A percentile compares a stretch with the other conserved stretches of the same genome.
Conservation (phyloP, 2,888 invertebrate species). For the Habrosyne pyritoides region DNA sequence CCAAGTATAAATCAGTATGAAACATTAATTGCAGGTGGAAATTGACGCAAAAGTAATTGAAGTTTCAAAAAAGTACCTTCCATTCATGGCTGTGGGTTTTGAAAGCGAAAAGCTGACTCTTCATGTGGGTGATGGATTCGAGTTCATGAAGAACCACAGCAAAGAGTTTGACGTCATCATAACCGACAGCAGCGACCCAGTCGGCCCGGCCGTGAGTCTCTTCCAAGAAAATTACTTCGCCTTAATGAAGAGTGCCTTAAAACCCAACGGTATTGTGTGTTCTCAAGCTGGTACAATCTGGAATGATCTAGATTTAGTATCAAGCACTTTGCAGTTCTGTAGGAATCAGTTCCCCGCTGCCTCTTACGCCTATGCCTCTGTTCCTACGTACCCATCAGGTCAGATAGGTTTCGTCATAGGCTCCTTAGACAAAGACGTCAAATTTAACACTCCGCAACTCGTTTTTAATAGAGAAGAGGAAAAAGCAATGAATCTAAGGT, state of each 20-base stretch:
- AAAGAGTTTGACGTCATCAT: slow-evolving; percentile 98
- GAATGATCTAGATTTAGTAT: slow-evolving; percentile 91
- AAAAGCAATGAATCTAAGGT: slow-evolving; percentile 88
- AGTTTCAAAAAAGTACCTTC: slow-evolving; percentile 93
- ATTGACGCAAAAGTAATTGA: slow-evolving; percentile 97
- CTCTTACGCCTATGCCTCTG: slow-evolving; percentile 91
- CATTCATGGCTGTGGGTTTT: slow-evolving; percentile 95
- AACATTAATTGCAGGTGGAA: slow-evolving; percentile 88
- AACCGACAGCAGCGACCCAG: slow-evolving; percentile 98
- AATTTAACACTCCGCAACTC: slow-evolving; percentile 87
- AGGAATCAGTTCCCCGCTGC: slow-evolving; percentile 90
- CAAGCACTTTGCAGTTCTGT: slow-evolving; percentile 89
- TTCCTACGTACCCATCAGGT: slow-evolving; percentile 98
- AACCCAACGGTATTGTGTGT: slow-evolving; percentile 94
- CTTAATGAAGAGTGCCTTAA: slow-evolving; percentile 92
- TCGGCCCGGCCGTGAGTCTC: slow-evolving; percentile 89
- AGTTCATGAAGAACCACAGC: slow-evolving; percentile 94
- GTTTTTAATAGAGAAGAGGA: slow-evolving; percentile 86
- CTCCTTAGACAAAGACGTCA: slow-evolving; percentile 86
- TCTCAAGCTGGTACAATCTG: slow-evolving; percentile 94
- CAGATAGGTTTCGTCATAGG: slow-evolving; percentile 98
- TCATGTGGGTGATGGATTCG: slow-evolving; percentile 96
- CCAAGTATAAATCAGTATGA: slow-evolving; percentile 6
- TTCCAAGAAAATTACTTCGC: slow-evolving; percentile 93
- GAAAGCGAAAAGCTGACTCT: slow-evolving; percentile 91